phyloP scores from a whole-genome alignment of 2,113 vertebrate species.

The Laticauda colubrina region DNA sequence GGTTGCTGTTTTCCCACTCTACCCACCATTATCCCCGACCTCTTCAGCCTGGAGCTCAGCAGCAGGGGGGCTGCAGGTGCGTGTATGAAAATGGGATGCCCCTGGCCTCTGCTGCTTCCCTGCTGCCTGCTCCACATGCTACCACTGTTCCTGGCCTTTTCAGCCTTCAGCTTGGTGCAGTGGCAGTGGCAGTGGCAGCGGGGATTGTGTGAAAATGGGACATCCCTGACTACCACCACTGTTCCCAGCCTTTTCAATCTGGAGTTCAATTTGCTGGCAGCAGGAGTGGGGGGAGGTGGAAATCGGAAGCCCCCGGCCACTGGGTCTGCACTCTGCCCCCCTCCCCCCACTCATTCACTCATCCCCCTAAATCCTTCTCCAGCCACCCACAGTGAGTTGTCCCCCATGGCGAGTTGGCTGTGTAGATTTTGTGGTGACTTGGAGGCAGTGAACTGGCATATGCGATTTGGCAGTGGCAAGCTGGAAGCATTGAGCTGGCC shows the following conservation, averaged over 20 bases:
- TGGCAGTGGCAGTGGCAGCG: not conserved
- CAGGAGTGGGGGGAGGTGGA: not conserved
- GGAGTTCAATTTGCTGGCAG: not conserved
- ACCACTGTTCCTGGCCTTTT: not conserved
- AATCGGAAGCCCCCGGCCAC: not conserved
- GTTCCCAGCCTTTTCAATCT: not conserved
- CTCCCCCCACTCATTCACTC: not conserved
- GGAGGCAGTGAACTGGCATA: not conserved
- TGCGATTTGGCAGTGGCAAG: not conserved
- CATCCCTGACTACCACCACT: not conserved
- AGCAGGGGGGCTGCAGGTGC: not conserved
- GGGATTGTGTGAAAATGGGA: not conserved
- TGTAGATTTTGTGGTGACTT: not conserved
- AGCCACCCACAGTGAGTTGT: not conserved
- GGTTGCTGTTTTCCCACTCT: not conserved
- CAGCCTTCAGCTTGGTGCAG: not conserved
- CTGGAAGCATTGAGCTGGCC: not conserved
- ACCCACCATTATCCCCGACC: not conserved
- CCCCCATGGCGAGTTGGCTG: not conserved
- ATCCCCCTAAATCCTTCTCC: not conserved
- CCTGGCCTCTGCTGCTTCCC: accelerated
- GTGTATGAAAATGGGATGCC: not conserved
- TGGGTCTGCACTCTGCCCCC: not conserved
- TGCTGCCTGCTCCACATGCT: not conserved
- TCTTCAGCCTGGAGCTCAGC: not conserved